phyloP scores from a whole-genome alignment of 2,797 vertebrate species.

The Momotus momota region DNA sequence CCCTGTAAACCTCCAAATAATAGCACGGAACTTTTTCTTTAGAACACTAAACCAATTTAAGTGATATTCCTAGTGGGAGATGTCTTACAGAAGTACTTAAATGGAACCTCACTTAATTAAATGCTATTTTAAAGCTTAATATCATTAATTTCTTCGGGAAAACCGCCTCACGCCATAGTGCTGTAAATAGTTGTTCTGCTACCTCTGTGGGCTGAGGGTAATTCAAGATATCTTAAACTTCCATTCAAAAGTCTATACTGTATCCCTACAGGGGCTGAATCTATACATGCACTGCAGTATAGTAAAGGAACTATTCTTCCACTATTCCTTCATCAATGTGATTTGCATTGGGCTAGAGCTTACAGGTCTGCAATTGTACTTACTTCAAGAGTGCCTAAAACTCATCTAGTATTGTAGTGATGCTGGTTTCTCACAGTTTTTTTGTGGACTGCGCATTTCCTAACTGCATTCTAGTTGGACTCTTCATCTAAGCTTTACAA shows the following conservation, averaged over 20 bases:
- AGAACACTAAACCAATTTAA: neutral
- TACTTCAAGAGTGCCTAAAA: neutral
- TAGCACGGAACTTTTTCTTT: neutral
- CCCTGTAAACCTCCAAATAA: neutral
- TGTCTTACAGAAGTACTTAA: neutral
- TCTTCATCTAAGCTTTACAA: neutral
- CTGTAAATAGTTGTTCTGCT: neutral
- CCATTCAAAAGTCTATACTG: neutral
- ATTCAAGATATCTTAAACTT: neutral
- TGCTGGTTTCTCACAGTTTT: neutral
- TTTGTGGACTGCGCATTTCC: neutral
- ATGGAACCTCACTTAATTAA: neutral
- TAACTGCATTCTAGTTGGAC: neutral
- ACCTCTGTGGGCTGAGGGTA: neutral
- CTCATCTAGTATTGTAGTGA: neutral
- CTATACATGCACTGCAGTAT: neutral
- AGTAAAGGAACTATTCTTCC: neutral
- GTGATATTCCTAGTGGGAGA: neutral
- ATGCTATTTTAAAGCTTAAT: neutral
- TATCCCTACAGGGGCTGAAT: neutral
- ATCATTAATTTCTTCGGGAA: neutral
- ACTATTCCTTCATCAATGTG: neutral
- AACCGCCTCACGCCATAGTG: neutral
- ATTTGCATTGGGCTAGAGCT: neutral
- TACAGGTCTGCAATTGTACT: neutral